Evolutionary conservation across 2,888 invertebrate genomes (phyloP), one percentile per base, ranked within the genome.

Genomic region (Spatulosminthurus flaviceps): DNA sequence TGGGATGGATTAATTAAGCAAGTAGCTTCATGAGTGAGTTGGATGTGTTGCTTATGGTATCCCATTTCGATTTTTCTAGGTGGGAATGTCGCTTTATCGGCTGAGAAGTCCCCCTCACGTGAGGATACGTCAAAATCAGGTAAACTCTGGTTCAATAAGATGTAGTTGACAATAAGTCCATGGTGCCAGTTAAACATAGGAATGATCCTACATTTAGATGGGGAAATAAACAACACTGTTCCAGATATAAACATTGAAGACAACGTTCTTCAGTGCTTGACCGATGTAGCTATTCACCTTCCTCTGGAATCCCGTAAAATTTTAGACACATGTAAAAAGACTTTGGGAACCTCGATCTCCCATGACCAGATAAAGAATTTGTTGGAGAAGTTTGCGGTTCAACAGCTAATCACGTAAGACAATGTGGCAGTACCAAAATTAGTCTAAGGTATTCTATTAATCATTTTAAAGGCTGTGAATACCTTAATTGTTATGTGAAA

Each of bases 311-410:
- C 93, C 0, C 89, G 89, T 1, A 92, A 92, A 81, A 88, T 95
- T 24, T 88, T 91, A 0, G 89, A 90, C 81, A 90, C 89, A 79
- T 90, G 90, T 79, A 90, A 88, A 81, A 90, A 89, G 86, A 89
- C 88, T 61, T 82, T 88, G 86, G 86, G 88, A 84, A 88, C 89
- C 73, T 89, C 89, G 81, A 89, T 92, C 7, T 89, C 90, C 2
- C 90, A 92, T 82, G 89, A 90, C 71, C 89, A 91, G 83, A 90
- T 95, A 11, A 92, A 92, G 84, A 93, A 93, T 87, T 89, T 94
- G 71, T 87, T 95, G 4, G 92, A 93, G 85, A 94, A 94, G 87
- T 91, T 95, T 87, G 91, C 93, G 0, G 91, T 92, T n/a, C 94
- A 94, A 87, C 92, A 92, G 86, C 87, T 93, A 75, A 91, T 93